Base-by-base conservation (phyloP, 1,140 invertebrate genomes). In the Cotesia typhae region DNA sequence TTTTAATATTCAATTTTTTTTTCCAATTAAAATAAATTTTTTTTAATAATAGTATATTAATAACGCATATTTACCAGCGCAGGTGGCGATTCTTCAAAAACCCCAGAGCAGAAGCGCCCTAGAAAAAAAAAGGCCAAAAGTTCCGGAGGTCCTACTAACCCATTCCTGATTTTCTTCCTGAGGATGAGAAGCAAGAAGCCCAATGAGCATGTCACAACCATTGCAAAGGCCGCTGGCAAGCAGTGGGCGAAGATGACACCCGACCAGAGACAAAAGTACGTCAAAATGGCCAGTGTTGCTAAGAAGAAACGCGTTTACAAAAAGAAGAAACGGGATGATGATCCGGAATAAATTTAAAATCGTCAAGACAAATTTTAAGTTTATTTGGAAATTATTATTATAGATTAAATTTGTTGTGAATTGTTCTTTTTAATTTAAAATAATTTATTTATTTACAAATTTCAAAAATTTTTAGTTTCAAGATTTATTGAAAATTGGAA, bases 81-180 rank as follows among this genome's bases (percentile, higher is more conserved):
- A 85, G 83, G 77, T 81, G 78, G 67, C 71, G 36, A 60, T n/a
- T 64, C 41, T 47, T 65, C 61, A 70, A 68, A 66, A 38, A 47
- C 67, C 20, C 4, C 10, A n/a, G 52, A 35, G 57, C 28, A 17
- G n/a, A 65, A 51, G 20, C 17, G 38, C 7, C n/a, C 57, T 28
- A 57, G 70, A 17, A 52, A 52, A 20, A 28, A 28, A n/a, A 41
- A 69, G 5, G 53, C 51, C 9, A 70, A 35, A 47, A 38, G 52
- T 57, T 10, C n/a, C n/a, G 1, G 14, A 14, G 65, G 77, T 1
- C 61, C 78, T 0, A 82, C 83, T 1, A 87, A 87, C 75, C 85
- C 85, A 0, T 87, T 84, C 51, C 69, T 86, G 12, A 78, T 84
- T 4, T 87, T 86, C 64, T 86, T 79, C 14, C 64, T 86, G 35